phyloP scores from a whole-genome alignment of 2,888 invertebrate species.

The Cephus runcator region DNA sequence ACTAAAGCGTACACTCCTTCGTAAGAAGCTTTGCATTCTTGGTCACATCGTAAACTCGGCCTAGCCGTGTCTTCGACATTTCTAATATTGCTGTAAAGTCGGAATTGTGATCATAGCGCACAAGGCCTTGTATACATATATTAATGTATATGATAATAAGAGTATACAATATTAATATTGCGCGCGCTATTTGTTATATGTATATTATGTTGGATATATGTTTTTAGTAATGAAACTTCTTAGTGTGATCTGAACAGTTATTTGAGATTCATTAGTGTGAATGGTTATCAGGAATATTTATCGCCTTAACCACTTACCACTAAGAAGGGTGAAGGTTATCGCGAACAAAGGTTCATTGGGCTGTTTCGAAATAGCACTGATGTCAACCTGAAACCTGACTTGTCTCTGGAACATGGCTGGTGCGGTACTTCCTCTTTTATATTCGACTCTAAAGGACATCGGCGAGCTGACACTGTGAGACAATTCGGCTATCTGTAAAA shows the following conservation, averaged over 20 bases:
- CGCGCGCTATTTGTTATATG: too few relatives aligned
- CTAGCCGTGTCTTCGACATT: too few relatives aligned
- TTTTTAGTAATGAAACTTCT: too few relatives aligned
- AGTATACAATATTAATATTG: too few relatives aligned
- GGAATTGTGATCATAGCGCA: too few relatives aligned
- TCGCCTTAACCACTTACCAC: constrained; percentile 72
- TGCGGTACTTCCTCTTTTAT: constrained; percentile 92
- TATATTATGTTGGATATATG: too few relatives aligned
- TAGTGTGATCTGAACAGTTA: too few relatives aligned
- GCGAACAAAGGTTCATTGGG: constrained; percentile 85
- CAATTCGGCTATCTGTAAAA: constrained; percentile 88
- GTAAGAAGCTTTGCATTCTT: constrained; percentile 2
- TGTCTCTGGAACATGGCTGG: constrained; percentile 97
- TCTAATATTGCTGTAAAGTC: too few relatives aligned
- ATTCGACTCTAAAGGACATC: constrained; percentile 97
- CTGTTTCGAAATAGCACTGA: constrained; percentile 85
- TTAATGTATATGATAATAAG: too few relatives aligned
- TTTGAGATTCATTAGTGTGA: too few relatives aligned
- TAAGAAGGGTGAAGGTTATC: constrained; percentile 92
- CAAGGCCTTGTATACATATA: too few relatives aligned
- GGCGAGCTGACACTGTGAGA: constrained; percentile 98
- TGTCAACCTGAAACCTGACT: constrained; percentile 93
- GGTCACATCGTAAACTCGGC: not conserved
- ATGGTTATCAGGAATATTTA: too few relatives aligned
- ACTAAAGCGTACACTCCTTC: constrained; percentile 1